Evolutionary conservation across 2,797 vertebrate species (phyloP).

Genomic region (Amblyraja radiata): DNA sequence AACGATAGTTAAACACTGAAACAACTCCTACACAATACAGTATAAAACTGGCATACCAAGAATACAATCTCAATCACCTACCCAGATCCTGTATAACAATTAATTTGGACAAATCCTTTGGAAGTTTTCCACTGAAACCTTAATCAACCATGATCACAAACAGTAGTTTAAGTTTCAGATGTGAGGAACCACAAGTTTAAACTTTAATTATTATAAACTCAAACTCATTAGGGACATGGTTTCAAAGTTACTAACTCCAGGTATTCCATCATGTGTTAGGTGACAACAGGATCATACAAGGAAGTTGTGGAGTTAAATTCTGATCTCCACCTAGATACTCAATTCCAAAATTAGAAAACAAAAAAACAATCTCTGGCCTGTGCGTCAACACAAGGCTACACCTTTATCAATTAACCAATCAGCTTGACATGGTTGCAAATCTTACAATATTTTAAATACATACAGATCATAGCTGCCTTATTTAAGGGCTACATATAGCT

Average conservation of each 20-base stretch:
- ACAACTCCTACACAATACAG: background rate
- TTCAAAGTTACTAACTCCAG: background rate
- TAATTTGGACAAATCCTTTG: background rate
- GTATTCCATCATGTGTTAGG: background rate
- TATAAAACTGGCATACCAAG: background rate
- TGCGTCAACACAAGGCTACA: background rate
- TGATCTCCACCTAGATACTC: background rate
- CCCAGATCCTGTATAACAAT: background rate
- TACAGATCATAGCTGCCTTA: background rate
- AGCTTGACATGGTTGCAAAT: background rate
- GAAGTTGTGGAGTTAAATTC: background rate
- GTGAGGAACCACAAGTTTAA: background rate
- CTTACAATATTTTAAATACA: background rate
- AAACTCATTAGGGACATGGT: background rate
- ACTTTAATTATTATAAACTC: background rate
- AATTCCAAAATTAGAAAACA: background rate
- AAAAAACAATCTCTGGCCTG: background rate
- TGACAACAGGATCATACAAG: background rate
- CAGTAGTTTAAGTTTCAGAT: background rate
- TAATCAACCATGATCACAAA: background rate
- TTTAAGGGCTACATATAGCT: background rate
- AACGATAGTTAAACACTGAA: background rate
- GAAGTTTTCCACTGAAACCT: background rate
- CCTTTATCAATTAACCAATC: background rate
- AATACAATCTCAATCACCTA: background rate